A percentile compares a stretch with the other conserved stretches of the same genome.
phyloP scores from a whole-genome alignment of 2,113 vertebrate genomes.

The Engystomops pustulosus region DNA sequence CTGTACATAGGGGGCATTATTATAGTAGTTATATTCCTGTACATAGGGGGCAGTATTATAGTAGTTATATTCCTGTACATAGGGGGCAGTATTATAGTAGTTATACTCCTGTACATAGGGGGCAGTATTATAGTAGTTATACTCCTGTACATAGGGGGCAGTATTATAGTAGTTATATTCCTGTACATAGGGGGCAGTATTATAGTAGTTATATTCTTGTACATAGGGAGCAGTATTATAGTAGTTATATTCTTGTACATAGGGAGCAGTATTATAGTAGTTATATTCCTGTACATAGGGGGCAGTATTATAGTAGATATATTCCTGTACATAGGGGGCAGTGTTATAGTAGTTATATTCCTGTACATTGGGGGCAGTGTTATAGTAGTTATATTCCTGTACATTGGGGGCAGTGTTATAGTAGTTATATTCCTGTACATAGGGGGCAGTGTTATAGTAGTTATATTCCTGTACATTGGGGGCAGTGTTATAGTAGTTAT shows the following conservation, averaged over 20 bases:
- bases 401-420: constrained; percentile 1
- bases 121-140: too few relatives aligned
- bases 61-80: too few relatives aligned
- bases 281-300: not conserved
- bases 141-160: too few relatives aligned
- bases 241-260: constrained; percentile 1
- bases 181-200: too few relatives aligned
- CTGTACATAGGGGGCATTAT: too few relatives aligned
- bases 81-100: too few relatives aligned
- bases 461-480: not conserved
- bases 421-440: constrained; percentile 1
- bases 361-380: not conserved
- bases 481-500: constrained; percentile 1
- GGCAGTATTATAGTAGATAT: constrained; percentile 6
- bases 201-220: constrained; percentile 15
- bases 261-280: not conserved
- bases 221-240: not conserved
- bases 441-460: constrained; percentile 4
- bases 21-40: too few relatives aligned
- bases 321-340: not conserved
- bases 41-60: too few relatives aligned
- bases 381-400: constrained; percentile 15
- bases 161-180: too few relatives aligned
- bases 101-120: too few relatives aligned
- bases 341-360: constrained; percentile 6